Percentiles rank a stretch among this genome's conserved stretches.
phyloP scores from a whole-genome alignment of 2,797 vertebrate genomes.

The Meriones psammophilus region DNA sequence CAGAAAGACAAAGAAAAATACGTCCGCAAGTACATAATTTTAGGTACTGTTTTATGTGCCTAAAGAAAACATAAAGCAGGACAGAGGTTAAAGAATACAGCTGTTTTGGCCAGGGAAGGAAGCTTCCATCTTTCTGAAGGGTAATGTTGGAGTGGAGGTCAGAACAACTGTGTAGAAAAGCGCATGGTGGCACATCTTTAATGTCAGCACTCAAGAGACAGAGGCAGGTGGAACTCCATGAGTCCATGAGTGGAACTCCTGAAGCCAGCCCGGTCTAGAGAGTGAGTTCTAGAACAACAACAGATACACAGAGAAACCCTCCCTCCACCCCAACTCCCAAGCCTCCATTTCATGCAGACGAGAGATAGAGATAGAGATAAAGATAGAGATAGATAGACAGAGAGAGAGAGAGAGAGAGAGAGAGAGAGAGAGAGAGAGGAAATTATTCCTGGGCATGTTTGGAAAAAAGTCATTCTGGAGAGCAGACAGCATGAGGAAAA shows the following conservation, averaged over 20 bases:
- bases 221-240: too few species aligned
- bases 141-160: neutral
- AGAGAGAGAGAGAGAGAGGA: neutral
- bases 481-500: neutral
- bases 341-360: too few species aligned
- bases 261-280: too few species aligned
- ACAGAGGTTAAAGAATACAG: neutral
- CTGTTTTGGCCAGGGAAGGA: neutral
- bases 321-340: too few species aligned
- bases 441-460: too few species aligned
- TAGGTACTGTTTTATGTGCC: neutral
- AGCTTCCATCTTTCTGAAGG: neutral
- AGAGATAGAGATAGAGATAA: too few species aligned
- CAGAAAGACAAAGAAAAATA: slow-evolving; percentile 47
- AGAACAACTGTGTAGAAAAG: neutral
- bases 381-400: neutral
- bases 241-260: too few species aligned
- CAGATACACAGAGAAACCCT: too few species aligned
- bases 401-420: neutral
- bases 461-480: neutral
- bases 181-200: too few species aligned
- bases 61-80: neutral
- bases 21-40: neutral
- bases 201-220: too few species aligned
- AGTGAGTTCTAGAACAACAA: too few species aligned